Conservation (phyloP, 1,140 invertebrate species). For the Danaus melanippus region DNA sequence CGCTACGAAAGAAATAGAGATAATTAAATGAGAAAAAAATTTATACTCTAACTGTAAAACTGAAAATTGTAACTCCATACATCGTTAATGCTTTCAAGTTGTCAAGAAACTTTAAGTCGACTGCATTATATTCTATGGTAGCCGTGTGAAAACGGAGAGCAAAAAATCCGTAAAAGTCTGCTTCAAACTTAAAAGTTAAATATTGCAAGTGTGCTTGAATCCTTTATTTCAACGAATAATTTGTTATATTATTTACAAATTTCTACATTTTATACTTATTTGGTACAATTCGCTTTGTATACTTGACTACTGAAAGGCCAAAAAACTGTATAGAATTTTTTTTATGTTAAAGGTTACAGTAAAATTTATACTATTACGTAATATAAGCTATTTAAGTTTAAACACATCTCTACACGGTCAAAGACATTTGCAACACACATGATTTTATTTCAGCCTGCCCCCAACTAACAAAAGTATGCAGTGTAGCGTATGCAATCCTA, state of each 20-base stretch:
- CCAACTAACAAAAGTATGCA: slow-evolving; percentile 40
- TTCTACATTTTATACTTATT: neutral
- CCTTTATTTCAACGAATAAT: neutral
- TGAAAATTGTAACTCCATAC: slow-evolving; percentile 30
- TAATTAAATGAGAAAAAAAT: slow-evolving; percentile 27
- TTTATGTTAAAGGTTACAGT: too few species aligned
- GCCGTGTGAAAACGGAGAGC: slow-evolving; percentile 33
- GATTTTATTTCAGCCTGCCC: slow-evolving; percentile 27
- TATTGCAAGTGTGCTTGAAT: slow-evolving; percentile 31
- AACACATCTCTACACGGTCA: neutral
- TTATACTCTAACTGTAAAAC: slow-evolving; percentile 21
- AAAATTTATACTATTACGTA: too few species aligned
- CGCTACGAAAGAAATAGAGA: slow-evolving; percentile 10
- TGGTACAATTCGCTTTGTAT: neutral
- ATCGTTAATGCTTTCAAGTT: slow-evolving; percentile 47
- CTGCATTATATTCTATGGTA: slow-evolving; percentile 45
- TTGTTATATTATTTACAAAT: neutral
- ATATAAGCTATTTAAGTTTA: too few species aligned
- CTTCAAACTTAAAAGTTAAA: slow-evolving; percentile 45
- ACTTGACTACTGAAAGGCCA: too few species aligned
- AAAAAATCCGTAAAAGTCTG: slow-evolving; percentile 36
- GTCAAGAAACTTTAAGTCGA: slow-evolving; percentile 35
- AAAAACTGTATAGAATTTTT: too few species aligned
- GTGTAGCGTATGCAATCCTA: slow-evolving; percentile 36
- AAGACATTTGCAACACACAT: slow-evolving; percentile 1